Base-by-base conservation (phyloP, 2,113 vertebrate genomes). In the Otus sunia region DNA sequence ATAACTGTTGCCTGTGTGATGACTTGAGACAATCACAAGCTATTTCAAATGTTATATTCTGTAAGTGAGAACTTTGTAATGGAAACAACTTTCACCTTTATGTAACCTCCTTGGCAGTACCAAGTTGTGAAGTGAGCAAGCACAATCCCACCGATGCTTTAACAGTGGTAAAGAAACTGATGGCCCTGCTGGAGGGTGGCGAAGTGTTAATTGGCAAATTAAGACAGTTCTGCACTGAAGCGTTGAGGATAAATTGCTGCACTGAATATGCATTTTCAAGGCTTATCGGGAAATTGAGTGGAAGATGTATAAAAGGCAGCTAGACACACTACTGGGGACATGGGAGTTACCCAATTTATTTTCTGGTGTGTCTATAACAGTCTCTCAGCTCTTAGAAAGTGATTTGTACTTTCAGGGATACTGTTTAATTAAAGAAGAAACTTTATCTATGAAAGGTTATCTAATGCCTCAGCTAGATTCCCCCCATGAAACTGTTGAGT, bases 181-280 rank as follows among this genome's bases (percentile, higher is more conserved):
- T 58, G 87, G 78, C 82, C 75, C 78, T 47, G 78, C 93, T 78
- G 90, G 67, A 92, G 88, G 58, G 60, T 68, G 71, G 25, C 21
- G 58, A 95, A 90, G 85, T 82, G 90, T 90, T 97, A 94, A 96
- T 90, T 94, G 78, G 71, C 90, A 87, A 93, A 96, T 86, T 79
- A 88, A 94, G 66, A 32, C 66, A 37, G 29, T 1, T 72, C 74
- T 58, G 71, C 67, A 45, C 71, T 45, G 86, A 91, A 78, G 91
- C 69, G 4, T 11, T 39, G 81, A 73, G 78, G 82, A 80, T 69
- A 63, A 88, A 80, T 58, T 73, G 75, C 93, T 53, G 55, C 78
- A 59, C 63, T 92, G 82, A 95, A 88, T 74, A 88, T 22, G 82
- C 88, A 77, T 94, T 96, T 93, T 41, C 88, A 62, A 37, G 67